Percentiles rank a stretch among this genome's conserved stretches.
These are phyloP conservation scores for Andrena camellia DNA, from an alignment of 2,888 invertebrate species.

Conservation along the genomic window DNA sequence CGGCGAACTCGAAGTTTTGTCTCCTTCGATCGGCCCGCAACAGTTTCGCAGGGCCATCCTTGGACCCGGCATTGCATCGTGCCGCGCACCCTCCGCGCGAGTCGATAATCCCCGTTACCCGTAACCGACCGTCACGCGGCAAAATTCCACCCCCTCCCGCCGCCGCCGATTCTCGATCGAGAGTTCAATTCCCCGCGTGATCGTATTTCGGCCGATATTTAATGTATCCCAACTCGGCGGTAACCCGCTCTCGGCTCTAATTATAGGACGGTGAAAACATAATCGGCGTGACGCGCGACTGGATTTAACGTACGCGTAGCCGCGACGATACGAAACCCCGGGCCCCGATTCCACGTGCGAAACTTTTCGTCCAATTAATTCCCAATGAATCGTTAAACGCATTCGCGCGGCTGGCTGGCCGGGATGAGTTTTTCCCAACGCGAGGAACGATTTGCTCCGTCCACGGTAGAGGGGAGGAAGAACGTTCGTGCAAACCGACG, in stretches of 20 bases:
- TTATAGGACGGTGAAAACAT: slow-evolving; percentile 70
- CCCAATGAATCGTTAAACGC: slow-evolving; percentile 42
- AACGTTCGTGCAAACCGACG: slow-evolving; percentile 27
- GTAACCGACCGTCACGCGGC: slow-evolving; percentile 31
- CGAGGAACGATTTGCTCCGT: background rate
- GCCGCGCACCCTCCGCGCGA: background rate
- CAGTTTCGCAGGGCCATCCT: background rate
- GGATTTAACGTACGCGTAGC: slow-evolving; percentile 54
- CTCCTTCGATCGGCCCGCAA: background rate
- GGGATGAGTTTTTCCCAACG: background rate
- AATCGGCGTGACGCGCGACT: slow-evolving; percentile 66
- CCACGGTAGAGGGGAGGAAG: background rate
- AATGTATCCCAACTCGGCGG: slow-evolving; percentile 62
- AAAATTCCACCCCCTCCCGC: slow-evolving; percentile 37
- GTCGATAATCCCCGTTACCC: slow-evolving; percentile 23
- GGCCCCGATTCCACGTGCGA: background rate
- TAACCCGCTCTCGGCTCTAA: slow-evolving; percentile 67
- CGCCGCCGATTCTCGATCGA: slow-evolving; percentile 33
- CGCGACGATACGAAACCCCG: slow-evolving; percentile 52
- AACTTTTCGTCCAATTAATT: slow-evolving; percentile 47
- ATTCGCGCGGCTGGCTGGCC: background rate
- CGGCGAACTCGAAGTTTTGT: background rate
- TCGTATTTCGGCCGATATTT: slow-evolving; percentile 61
- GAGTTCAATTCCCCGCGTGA: slow-evolving; percentile 55
- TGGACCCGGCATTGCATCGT: background rate